Percentiles rank a stretch among this genome's conserved stretches.
These are phyloP conservation scores for Rousettus madagascariensis DNA, from an alignment of 2,797 vertebrate genomes.

Conservation along the genomic window DNA sequence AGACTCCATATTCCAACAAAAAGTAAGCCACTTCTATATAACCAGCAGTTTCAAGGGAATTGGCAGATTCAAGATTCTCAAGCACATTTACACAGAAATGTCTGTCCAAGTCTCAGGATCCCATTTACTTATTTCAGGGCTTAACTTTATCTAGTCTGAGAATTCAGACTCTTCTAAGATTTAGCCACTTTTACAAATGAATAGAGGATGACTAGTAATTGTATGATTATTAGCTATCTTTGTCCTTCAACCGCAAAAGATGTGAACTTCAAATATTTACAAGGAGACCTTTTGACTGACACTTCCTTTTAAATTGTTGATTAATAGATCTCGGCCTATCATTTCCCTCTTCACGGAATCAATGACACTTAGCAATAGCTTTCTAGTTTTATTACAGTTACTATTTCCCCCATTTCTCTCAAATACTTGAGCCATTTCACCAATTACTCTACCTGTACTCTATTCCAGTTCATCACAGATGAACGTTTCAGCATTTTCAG, in stretches of 20 bases:
- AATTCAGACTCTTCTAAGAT: neutral
- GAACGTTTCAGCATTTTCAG: neutral
- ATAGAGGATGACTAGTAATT: neutral
- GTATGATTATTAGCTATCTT: neutral
- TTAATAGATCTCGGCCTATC: neutral
- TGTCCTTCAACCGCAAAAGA: neutral
- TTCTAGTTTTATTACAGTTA: neutral
- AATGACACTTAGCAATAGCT: neutral
- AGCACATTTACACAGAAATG: neutral
- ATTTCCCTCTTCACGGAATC: neutral
- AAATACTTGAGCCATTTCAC: neutral
- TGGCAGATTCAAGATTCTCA: neutral
- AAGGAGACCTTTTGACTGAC: neutral
- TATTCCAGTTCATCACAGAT: neutral
- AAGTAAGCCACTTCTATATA: neutral
- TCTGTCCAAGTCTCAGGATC: neutral
- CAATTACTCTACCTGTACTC: neutral
- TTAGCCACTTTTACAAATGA: neutral
- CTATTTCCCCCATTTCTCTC: neutral
- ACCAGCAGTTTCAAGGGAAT: neutral
- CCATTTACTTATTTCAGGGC: neutral
- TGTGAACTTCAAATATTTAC: neutral
- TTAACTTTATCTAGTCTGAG: neutral
- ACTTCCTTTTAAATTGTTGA: neutral
- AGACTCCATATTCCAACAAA: neutral